A percentile compares a stretch with the other conserved stretches of the same genome.
Conservation (phyloP, 2,113 vertebrate genomes). For the Aegotheles bennettii region DNA sequence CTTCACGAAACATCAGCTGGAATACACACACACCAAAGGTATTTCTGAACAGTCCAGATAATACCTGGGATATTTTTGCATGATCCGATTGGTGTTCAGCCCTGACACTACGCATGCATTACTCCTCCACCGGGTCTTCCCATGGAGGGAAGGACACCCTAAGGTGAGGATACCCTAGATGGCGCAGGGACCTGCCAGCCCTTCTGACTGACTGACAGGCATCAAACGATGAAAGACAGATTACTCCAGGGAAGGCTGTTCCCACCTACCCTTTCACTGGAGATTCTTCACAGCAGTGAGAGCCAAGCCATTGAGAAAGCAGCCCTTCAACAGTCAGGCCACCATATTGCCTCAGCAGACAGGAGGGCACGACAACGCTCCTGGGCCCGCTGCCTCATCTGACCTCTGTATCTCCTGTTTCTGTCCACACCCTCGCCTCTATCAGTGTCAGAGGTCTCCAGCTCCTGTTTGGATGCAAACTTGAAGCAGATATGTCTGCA, state of each 20-base stretch:
- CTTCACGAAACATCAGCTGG: accelerated
- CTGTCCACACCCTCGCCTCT: neutral
- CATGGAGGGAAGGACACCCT: too few species aligned
- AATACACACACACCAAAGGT: neutral
- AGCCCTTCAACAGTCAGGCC: neutral
- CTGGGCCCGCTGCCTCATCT: neutral
- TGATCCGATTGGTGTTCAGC: neutral
- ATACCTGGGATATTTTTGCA: neutral
- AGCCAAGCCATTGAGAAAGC: neutral
- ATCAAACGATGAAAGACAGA: neutral
- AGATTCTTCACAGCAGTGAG: neutral
- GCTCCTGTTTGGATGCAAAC: neutral
- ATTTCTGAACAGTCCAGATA: neutral
- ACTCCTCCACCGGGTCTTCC: accelerated
- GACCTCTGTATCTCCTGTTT: neutral
- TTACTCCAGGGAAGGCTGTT: neutral
- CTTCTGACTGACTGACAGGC: neutral
- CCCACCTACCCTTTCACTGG: neutral
- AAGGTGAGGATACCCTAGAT: neutral
- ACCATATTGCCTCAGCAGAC: neutral
- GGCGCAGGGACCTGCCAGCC: neutral
- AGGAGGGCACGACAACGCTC: accelerated
- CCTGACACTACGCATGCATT: accelerated
- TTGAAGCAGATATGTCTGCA: neutral
- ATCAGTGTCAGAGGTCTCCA: neutral